These are phyloP conservation scores for Murina feae DNA, from an alignment of 2,113 vertebrate species.

Conservation along the genomic window DNA sequence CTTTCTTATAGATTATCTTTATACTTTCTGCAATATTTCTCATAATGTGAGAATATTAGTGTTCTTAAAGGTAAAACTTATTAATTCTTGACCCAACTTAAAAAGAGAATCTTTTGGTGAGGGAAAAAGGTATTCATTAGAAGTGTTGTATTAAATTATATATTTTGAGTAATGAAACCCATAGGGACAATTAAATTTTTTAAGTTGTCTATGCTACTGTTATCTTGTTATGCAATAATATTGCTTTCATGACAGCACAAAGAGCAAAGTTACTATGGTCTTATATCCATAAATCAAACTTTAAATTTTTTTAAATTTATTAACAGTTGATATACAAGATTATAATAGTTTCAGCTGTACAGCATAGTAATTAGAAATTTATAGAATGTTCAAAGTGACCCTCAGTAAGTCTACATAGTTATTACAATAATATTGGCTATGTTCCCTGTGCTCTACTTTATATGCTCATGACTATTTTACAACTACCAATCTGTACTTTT, in stretches of 20 bases:
- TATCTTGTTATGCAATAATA: neutral
- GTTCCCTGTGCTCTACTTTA: neutral
- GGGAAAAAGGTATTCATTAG: neutral
- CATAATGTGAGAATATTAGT: neutral
- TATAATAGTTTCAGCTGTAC: neutral
- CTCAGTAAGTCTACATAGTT: neutral
- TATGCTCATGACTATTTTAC: neutral
- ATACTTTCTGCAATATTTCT: neutral
- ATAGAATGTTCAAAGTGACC: neutral
- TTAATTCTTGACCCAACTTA: neutral
- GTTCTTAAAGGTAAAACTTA: neutral
- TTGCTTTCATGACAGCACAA: constrained; percentile 62
- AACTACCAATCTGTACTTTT: neutral
- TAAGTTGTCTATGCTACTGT: neutral
- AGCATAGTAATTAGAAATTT: neutral
- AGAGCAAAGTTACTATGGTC: constrained; percentile 66
- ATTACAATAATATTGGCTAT: neutral
- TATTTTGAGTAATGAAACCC: neutral
- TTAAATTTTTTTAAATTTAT: neutral
- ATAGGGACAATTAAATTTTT: neutral
- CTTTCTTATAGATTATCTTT: neutral
- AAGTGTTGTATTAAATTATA: neutral
- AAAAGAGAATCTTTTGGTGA: neutral
- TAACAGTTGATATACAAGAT: neutral
- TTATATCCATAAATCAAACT: constrained; percentile 65